Evolutionary conservation across 2,888 invertebrate genomes (phyloP), one percentile per base, ranked within the genome.

Genomic region (Cistogaster globosa): DNA sequence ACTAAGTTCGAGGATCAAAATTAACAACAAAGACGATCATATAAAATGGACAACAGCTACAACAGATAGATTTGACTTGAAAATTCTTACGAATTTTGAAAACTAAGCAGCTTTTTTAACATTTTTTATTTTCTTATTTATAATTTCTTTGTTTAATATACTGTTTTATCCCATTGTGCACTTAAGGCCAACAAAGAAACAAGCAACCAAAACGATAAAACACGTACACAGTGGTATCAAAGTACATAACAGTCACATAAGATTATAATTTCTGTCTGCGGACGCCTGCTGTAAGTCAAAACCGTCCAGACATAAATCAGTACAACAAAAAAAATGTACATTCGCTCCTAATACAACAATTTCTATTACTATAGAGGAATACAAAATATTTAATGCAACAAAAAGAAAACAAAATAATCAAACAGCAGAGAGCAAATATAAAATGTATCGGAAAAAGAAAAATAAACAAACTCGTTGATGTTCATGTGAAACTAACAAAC

Each of bases 231-330:
- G 20, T 69, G 26, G 57, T 77, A 78, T 76, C 57, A 65, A 69
- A 42, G 71, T 82, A 63, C 65, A 51, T 36, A 78, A 77, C 77
- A 67, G 60, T 77, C 77, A 83, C 72, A 78, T 68, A 78, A 78
- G 67, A 83, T 74, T 72, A 68, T 32, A 78, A 78, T 83, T 83
- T 79, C 63, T 76, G 69, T 84, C 69, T 80, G 65, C 42, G 84
- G 60, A 84, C 80, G 80, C 69, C 79, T 69, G 71, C 69, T 80
- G 79, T 69, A 84, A 79, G 79, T 67, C 76, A 71, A 80, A 84
- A 20, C 53, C 53, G 81, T 72, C 81, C 84, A 84, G 84, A 84
- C 81, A 81, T 68, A 67, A 71, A 72, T 55, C 67, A 72, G 62
- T 67, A 77, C 67, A 42, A 74, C 67, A 75, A 74, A 74, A 12